A percentile compares a stretch with the other conserved stretches of the same genome.
phyloP scores from a whole-genome alignment of 2,113 vertebrate species.

The Acanthochromis polyacanthus region DNA sequence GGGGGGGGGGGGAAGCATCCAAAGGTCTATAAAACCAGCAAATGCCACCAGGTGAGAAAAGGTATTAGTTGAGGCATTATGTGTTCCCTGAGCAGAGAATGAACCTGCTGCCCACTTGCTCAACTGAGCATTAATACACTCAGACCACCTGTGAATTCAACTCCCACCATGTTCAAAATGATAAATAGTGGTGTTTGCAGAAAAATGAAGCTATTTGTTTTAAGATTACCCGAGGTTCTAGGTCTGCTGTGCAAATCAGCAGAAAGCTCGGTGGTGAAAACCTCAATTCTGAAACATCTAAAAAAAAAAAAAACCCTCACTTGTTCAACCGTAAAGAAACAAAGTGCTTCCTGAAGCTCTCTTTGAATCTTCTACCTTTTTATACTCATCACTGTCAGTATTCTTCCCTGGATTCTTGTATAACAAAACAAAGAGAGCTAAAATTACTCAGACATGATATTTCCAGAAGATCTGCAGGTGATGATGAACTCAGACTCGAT shows the following conservation, averaged over 20 bases:
- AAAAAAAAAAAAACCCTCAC: neutral
- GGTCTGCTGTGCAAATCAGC: conserved; percentile 27
- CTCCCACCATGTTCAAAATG: conserved; percentile 32
- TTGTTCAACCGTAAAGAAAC: neutral
- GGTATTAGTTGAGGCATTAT: neutral
- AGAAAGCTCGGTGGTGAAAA: neutral
- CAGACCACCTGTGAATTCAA: conserved; percentile 51
- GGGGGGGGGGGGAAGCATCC: too few species aligned
- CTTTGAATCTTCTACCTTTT: neutral
- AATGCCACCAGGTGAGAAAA: neutral
- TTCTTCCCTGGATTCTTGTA: neutral
- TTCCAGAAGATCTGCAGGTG: neutral
- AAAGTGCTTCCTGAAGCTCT: neutral
- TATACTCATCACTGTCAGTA: neutral
- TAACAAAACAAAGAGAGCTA: neutral
- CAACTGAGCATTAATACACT: conserved; percentile 41
- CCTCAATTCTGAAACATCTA: neutral
- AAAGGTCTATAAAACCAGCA: neutral
- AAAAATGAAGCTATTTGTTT: conserved; percentile 52
- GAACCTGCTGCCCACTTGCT: conserved; percentile 18
- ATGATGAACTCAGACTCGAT: conserved; percentile 13
- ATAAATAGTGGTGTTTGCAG: conserved; percentile 38
- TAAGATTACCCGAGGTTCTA: neutral
- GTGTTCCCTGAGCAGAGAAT: conserved; percentile 8
- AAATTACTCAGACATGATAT: conserved; percentile 3